phyloP scores from a whole-genome alignment of 2,888 invertebrate species.

The Lasioglossum pauxillum region DNA sequence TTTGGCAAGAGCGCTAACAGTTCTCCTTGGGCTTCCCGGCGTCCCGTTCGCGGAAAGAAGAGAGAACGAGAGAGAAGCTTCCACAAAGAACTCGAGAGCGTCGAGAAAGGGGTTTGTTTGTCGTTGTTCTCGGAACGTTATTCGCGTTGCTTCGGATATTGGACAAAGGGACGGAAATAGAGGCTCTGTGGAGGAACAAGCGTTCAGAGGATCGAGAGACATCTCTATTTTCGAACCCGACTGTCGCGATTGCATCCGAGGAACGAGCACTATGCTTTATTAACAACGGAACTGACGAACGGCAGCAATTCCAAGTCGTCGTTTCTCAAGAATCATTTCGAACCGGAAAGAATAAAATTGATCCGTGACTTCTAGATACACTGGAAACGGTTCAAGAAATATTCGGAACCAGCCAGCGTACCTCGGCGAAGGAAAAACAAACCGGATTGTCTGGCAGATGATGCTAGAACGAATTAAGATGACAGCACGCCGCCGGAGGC shows the following conservation, averaged over 20 bases:
- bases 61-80: neutral
- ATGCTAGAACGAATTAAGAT: constrained; percentile 9
- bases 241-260: constrained; percentile 4
- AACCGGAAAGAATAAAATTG: neutral
- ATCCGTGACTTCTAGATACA: neutral
- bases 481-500: neutral
- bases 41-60: neutral
- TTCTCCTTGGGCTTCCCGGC: neutral
- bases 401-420: neutral
- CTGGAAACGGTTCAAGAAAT: neutral
- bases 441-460: neutral
- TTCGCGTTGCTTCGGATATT: constrained; percentile 13
- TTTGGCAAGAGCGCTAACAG: neutral
- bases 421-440: neutral
- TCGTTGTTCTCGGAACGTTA: constrained; percentile 28
- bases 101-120: neutral
- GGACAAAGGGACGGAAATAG: constrained; percentile 14
- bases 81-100: neutral
- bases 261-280: constrained; percentile 7
- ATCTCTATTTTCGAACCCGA: neutral
- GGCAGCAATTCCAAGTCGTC: neutral
- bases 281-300: neutral
- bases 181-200: neutral
- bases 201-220: neutral
- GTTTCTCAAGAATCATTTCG: neutral